Percentiles rank a stretch among this genome's conserved stretches.
These are phyloP conservation scores for Leptogaster cylindrica DNA, from an alignment of 2,888 invertebrate species.

Conservation along the genomic window DNA sequence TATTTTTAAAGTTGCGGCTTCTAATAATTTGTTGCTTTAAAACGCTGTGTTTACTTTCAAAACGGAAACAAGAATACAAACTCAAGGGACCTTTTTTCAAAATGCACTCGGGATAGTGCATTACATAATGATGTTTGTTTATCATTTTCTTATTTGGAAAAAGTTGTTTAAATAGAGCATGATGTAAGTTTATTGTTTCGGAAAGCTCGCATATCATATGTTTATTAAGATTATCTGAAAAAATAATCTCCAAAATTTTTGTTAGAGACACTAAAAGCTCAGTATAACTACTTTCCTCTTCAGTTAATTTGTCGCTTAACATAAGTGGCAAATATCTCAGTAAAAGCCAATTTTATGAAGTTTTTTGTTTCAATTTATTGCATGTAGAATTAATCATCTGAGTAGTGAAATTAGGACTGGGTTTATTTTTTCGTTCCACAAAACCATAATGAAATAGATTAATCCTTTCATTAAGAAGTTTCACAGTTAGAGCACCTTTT, in stretches of 20 bases:
- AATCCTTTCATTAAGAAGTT: constrained; percentile 1
- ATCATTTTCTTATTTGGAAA: constrained; percentile 26
- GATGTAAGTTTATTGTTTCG: constrained; percentile 12
- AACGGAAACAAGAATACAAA: constrained; percentile 9
- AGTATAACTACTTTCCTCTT: constrained; percentile 5
- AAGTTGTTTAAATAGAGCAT: constrained; percentile 15
- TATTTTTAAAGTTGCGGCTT: constrained; percentile 28
- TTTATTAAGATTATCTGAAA: not conserved
- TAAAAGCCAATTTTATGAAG: constrained; percentile 22
- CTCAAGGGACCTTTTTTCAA: constrained; percentile 8
- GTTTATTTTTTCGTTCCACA: constrained; percentile 15
- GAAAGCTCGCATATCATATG: not conserved
- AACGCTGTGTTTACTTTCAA: constrained; percentile 31
- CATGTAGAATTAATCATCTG: not conserved
- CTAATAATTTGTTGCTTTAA: constrained; percentile 21
- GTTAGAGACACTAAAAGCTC: not conserved
- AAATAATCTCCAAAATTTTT: constrained; percentile 28
- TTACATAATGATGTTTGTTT: constrained; percentile 32
- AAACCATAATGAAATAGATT: constrained; percentile 12
- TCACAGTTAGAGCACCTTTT: constrained; percentile 2
- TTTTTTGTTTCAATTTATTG: constrained; percentile 18
- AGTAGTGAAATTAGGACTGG: constrained; percentile 7
- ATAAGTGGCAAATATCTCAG: constrained; percentile 34
- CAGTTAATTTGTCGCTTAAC: not conserved
- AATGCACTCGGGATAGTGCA: constrained; percentile 14